Evolutionary conservation across 2,113 vertebrate species (phyloP).

Genomic region (Pelobates fuscus): DNA sequence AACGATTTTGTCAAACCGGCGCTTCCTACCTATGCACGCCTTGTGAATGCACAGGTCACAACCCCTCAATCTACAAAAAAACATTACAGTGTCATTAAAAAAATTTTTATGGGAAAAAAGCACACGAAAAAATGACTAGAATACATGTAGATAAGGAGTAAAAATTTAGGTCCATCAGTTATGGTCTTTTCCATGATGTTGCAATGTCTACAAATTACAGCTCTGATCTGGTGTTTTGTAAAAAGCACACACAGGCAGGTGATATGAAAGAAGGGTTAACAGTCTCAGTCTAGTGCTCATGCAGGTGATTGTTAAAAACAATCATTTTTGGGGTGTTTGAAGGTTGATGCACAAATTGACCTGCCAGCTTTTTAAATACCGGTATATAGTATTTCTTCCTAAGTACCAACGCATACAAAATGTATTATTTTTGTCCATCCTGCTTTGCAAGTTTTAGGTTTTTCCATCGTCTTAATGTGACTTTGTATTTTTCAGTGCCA

Average conservation of each 20-base stretch:
- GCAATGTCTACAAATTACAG: not conserved
- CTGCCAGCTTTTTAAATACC: too few relatives aligned
- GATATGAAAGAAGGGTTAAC: not conserved
- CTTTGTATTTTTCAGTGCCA: constrained; percentile 76
- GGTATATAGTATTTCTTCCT: constrained; percentile 12
- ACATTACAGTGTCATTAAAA: not conserved
- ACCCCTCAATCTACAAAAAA: not conserved
- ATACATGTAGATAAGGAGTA: not conserved
- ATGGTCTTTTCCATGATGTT: not conserved
- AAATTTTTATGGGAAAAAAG: not conserved
- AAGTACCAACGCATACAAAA: constrained; percentile 33
- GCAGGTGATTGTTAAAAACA: not conserved
- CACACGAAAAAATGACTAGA: not conserved
- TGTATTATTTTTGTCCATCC: constrained; percentile 65
- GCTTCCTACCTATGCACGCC: too few relatives aligned
- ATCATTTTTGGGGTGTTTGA: not conserved
- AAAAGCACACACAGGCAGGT: not conserved
- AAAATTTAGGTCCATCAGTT: not conserved
- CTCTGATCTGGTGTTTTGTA: not conserved
- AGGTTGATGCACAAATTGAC: not conserved
- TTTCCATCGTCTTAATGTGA: constrained; percentile 89
- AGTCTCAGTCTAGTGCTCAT: not conserved
- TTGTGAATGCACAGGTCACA: too few relatives aligned
- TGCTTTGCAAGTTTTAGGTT: constrained; percentile 51
- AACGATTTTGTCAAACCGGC: too few relatives aligned